Evolutionary conservation across 2,888 invertebrate species (phyloP).

Genomic region (Amphipoea lucens): DNA sequence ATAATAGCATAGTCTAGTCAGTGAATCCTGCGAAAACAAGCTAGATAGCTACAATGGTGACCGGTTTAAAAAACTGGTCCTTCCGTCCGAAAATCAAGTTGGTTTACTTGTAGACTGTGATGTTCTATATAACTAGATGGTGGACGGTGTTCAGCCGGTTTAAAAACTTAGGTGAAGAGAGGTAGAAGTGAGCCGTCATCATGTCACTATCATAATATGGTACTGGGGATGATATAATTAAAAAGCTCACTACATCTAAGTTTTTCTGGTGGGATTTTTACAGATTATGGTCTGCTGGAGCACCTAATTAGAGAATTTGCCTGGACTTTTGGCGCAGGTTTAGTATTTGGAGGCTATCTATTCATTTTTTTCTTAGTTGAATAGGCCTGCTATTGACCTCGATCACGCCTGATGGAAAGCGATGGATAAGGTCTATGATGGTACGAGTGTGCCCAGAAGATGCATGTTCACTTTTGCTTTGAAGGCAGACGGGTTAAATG

Average conservation of each 20-base stretch:
- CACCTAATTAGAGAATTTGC: not conserved
- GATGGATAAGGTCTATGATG: not conserved
- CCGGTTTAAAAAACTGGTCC: conserved; percentile 32
- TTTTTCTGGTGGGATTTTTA: not conserved
- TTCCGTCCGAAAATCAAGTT: conserved; percentile 12
- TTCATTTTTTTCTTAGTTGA: not conserved
- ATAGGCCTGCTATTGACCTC: not conserved
- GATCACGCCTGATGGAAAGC: not conserved
- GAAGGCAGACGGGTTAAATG: not conserved
- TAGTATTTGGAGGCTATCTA: not conserved
- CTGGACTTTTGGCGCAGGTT: not conserved
- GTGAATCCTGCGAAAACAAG: not conserved
- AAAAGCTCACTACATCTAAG: not conserved
- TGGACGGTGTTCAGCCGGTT: not conserved
- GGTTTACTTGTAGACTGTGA: not conserved
- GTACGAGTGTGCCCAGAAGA: not conserved
- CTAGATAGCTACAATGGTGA: not conserved
- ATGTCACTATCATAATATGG: not conserved
- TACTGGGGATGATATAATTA: not conserved
- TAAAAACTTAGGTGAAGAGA: not conserved
- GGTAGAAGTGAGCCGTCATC: not conserved
- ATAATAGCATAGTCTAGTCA: no score
- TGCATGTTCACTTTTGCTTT: not conserved
- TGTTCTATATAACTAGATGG: not conserved
- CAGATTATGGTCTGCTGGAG: not conserved